Evolutionary conservation across 2,797 vertebrate species (phyloP), one percentile per base, ranked within the genome.

Genomic region (Hyperoplus immaculatus): DNA sequence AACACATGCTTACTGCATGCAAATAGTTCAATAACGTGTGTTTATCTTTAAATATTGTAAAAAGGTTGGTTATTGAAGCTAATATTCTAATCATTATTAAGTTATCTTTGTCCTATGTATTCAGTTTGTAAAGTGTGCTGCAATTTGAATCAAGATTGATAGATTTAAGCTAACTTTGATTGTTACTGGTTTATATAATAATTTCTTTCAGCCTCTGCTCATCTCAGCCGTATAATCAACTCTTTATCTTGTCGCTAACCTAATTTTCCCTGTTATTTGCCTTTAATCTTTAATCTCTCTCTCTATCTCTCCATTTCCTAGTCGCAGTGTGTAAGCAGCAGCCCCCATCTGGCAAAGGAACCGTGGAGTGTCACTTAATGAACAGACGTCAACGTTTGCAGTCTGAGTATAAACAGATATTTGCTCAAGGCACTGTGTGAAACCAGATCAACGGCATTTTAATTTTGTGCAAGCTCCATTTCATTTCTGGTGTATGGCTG

Each of bases 381-480:
- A 86, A 54, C 59, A 74, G 87, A 69, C 75, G 55, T 78, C 77
- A 50, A 80, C 29, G 29, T 70, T 62, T 42, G 47, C 84, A 76
- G 78, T 29, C 2, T 57, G 72, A 84, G 80, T 58, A 21, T 53
- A 29, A 29, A 43, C 75, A 57, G 43, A 84, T 68, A 77, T 83
- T 80, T 74, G 82, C 82, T 87, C 1, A 10, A 67, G 80, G 82
- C 75, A 1, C 75, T 72, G 77, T 77, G 76, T 73, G 42, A 88
- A 84, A 87, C 67, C 72, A 53, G 63, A 64, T 76, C 75, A 72
- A 41, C 76, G 65, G 75, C 76, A 77, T 49, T 85, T 81, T 81
- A 53, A 80, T 85, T 88, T 71, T 58, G 77, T 72, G 5, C 63
- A 49, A 57, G 76, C 80, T 83, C 66, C 2, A 72, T 83, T 86